Conservation (phyloP, 2,797 vertebrate species). For the Tadarida brasiliensis region DNA sequence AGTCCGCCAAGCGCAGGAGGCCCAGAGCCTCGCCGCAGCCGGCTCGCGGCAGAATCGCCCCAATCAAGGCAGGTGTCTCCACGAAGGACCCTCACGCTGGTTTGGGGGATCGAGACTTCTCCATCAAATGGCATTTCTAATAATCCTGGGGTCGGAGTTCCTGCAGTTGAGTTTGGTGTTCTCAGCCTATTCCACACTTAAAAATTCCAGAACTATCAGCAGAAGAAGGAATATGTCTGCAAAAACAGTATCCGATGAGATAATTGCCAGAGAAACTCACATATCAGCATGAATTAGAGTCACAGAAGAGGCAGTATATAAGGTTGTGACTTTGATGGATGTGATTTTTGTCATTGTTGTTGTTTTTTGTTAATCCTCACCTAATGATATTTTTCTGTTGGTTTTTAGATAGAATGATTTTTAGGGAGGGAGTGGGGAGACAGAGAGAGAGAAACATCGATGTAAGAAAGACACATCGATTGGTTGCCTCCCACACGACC, state of each 20-base stretch:
- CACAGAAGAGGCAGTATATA: too few relatives aligned
- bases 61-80: background rate
- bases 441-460: too few relatives aligned
- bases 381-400: too few relatives aligned
- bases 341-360: background rate
- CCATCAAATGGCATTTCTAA: background rate
- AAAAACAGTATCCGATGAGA: background rate
- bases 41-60: background rate
- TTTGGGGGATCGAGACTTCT: background rate
- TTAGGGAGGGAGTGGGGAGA: too few relatives aligned
- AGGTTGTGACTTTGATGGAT: background rate
- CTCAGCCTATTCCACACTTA: background rate
- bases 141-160: background rate
- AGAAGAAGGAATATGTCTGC: background rate
- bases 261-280: background rate
- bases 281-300: background rate
- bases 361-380: too few relatives aligned
- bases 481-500: too few relatives aligned
- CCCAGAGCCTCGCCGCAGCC: background rate
- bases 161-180: background rate
- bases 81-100: background rate
- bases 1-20: background rate
- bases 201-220: background rate
- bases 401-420: too few relatives aligned
- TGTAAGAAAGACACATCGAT: too few relatives aligned